Evolutionary conservation across 1,140 invertebrate genomes (phyloP).

Genomic region (Brachystomella parvula): DNA sequence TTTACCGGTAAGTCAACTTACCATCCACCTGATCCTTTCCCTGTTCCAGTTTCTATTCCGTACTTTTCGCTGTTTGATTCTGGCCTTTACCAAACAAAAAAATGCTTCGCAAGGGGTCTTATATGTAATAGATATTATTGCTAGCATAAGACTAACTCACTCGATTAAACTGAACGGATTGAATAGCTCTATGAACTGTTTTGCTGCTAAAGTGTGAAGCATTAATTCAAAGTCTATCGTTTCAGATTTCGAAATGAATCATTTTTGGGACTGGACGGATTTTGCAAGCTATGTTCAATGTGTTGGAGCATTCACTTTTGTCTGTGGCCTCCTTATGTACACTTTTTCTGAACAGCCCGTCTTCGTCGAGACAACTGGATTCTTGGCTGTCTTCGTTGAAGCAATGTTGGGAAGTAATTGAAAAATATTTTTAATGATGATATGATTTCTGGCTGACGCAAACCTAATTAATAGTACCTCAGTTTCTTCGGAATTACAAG

Average conservation of each 20-base stretch:
- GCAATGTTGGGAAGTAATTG: slow-evolving; percentile 66
- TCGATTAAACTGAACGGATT: not conserved
- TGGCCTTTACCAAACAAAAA: too few species aligned
- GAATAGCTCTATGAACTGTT: too few species aligned
- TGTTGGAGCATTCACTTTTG: slow-evolving; percentile 72
- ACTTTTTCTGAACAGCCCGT: slow-evolving; percentile 68
- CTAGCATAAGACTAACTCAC: too few species aligned
- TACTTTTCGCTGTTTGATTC: too few species aligned
- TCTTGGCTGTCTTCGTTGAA: slow-evolving; percentile 90
- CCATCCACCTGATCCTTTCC: not conserved
- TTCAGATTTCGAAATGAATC: slow-evolving; percentile 77
- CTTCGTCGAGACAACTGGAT: slow-evolving; percentile 83
- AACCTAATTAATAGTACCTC: slow-evolving; percentile 60
- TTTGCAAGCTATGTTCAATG: slow-evolving; percentile 94
- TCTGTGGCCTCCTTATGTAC: slow-evolving; percentile 77
- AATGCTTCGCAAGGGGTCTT: too few species aligned
- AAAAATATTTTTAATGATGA: not conserved
- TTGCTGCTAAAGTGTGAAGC: not conserved
- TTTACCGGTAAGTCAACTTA: not conserved
- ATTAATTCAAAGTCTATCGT: slow-evolving; percentile 28
- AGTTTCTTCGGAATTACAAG: slow-evolving; percentile 78
- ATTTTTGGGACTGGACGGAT: slow-evolving; percentile 99
- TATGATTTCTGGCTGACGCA: slow-evolving; percentile 16
- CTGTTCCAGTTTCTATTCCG: not conserved
- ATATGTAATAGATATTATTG: too few species aligned